These are phyloP conservation scores for Geotrupes spiniger DNA, from an alignment of 2,888 invertebrate genomes.

Conservation along the genomic window DNA sequence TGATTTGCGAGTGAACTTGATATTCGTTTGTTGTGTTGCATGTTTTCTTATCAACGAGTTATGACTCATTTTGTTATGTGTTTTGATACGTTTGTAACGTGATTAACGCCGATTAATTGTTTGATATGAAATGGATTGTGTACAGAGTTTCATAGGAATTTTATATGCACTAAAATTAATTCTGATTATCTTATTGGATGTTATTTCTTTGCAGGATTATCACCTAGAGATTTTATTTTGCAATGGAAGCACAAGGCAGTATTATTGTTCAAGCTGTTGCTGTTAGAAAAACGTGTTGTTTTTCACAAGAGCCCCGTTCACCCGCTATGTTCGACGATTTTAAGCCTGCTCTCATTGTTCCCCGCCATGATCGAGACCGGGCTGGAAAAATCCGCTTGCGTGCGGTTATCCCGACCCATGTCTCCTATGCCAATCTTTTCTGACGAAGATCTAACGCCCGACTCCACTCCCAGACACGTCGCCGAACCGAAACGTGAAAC, in stretches of 20 bases:
- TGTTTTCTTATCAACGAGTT: not conserved
- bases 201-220: slow-evolving; percentile 65
- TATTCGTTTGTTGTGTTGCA: slow-evolving; percentile 2
- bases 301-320: slow-evolving; percentile 93
- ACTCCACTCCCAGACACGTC: slow-evolving; percentile 33
- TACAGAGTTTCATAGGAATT: no score
- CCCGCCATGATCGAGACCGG: slow-evolving; percentile 88
- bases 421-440: slow-evolving; percentile 68
- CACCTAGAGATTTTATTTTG: slow-evolving; percentile 75
- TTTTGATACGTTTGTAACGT: not conserved
- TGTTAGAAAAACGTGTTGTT: slow-evolving; percentile 85
- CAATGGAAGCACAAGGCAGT: slow-evolving; percentile 91
- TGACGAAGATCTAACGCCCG: slow-evolving; percentile 49
- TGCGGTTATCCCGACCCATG: slow-evolving; percentile 70
- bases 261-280: slow-evolving; percentile 85
- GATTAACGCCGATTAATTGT: no score
- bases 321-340: slow-evolving; percentile 78
- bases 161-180: no score
- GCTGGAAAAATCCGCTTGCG: slow-evolving; percentile 77
- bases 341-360: slow-evolving; percentile 86
- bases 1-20: not conserved
- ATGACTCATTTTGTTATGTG: not conserved
- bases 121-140: no score
- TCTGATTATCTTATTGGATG: no score
- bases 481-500: slow-evolving; percentile 8